Percentiles rank a stretch among this genome's conserved stretches.
Evolutionary conservation across 2,797 vertebrate species (phyloP).

Genomic region (Lycodopsis pacificus): DNA sequence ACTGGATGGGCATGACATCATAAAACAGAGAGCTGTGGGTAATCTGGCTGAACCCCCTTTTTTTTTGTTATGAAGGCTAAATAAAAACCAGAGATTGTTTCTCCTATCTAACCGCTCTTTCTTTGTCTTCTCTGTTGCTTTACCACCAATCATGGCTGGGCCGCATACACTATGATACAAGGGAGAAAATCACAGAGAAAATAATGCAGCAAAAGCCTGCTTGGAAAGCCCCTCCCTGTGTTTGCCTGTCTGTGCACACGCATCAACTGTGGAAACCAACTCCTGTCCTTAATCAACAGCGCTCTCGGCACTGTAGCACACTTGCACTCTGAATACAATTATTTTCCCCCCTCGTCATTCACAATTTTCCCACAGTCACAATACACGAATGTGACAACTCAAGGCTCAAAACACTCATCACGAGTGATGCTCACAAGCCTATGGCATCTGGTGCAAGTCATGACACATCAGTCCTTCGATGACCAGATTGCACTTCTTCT

Average conservation of each 20-base stretch:
- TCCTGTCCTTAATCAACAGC: slow-evolving; percentile 67
- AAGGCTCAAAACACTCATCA: slow-evolving; percentile 47
- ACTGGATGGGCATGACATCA: slow-evolving; percentile 63
- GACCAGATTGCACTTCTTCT: slow-evolving; percentile 51
- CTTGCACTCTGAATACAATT: slow-evolving; percentile 39
- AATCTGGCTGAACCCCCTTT: slow-evolving; percentile 64
- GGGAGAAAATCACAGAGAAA: slow-evolving; percentile 73
- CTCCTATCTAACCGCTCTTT: slow-evolving; percentile 64
- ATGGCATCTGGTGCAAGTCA: slow-evolving; percentile 74
- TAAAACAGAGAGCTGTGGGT: slow-evolving; percentile 61
- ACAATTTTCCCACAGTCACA: slow-evolving; percentile 52
- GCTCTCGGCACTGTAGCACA: slow-evolving; percentile 34
- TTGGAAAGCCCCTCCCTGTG: slow-evolving; percentile 81
- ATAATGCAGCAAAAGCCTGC: slow-evolving; percentile 79
- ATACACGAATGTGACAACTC: slow-evolving; percentile 56
- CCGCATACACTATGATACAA: slow-evolving; percentile 57
- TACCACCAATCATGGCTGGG: slow-evolving; percentile 61
- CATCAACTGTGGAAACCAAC: slow-evolving; percentile 63
- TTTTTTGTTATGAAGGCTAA: slow-evolving; percentile 53
- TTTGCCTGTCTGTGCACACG: slow-evolving; percentile 62
- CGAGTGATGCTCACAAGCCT: slow-evolving; percentile 63
- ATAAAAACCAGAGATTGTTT: slow-evolving; percentile 62
- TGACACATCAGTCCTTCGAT: slow-evolving; percentile 74
- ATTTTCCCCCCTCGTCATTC: slow-evolving; percentile 45
- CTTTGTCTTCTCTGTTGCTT: slow-evolving; percentile 76